A percentile compares a stretch with the other conserved stretches of the same genome.
Evolutionary conservation across 2,113 vertebrate species (phyloP).

Genomic region (Anarhynchus alexandrinus): DNA sequence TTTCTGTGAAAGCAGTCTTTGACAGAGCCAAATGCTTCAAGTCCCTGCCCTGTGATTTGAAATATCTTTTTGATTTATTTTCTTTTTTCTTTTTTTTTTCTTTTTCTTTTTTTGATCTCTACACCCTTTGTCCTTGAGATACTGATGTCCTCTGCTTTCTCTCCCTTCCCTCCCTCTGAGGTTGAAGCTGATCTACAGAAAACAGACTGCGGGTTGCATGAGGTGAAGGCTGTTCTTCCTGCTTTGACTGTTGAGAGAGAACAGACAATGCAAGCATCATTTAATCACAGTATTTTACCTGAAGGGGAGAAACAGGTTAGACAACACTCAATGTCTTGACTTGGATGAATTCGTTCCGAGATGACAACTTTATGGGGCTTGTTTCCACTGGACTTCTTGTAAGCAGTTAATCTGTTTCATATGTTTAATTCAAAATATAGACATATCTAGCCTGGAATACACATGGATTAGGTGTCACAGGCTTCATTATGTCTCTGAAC

Average conservation of each 20-base stretch:
- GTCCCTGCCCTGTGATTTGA: not conserved
- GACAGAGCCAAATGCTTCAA: not conserved
- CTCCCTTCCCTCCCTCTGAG: not conserved
- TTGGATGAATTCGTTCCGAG: not conserved
- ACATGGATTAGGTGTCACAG: not conserved
- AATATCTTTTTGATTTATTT: not conserved
- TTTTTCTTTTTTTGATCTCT: not conserved
- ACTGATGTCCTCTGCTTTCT: not conserved
- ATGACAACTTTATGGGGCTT: not conserved
- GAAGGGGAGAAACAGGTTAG: conserved; percentile 46
- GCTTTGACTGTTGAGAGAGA: conserved; percentile 71
- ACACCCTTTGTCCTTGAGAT: not conserved
- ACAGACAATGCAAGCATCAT: conserved; percentile 13
- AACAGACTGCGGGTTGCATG: conserved; percentile 65
- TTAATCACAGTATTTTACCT: not conserved
- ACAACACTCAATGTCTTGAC: not conserved
- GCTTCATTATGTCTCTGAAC: not conserved
- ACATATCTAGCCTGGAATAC: not conserved
- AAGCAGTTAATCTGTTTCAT: not conserved
- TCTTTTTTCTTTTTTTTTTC: not conserved
- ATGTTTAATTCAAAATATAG: not conserved
- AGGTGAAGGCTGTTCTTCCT: conserved; percentile 54
- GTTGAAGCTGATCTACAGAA: conserved; percentile 70
- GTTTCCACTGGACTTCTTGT: not conserved
- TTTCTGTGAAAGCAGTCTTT: not conserved